Conservation (phyloP, 2,888 invertebrate species). For the Pherbina coryleti region DNA sequence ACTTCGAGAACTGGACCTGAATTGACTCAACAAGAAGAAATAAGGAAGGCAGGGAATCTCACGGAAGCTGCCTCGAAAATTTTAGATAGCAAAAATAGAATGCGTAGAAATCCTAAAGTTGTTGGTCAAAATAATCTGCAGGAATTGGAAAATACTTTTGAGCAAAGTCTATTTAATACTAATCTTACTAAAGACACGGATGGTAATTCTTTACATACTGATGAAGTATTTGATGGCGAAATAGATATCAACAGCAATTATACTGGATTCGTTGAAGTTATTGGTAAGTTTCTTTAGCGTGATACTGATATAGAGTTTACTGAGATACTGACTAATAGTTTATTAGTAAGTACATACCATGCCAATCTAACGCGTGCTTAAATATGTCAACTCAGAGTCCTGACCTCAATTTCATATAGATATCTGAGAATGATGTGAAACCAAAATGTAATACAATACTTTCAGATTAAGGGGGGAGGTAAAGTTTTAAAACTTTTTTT, state of each 20-base stretch:
- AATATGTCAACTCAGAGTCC: too few species aligned
- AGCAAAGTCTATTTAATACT: neutral
- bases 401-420: too few species aligned
- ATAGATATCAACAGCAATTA: slow-evolving; percentile 85
- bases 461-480: too few species aligned
- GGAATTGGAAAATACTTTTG: slow-evolving; percentile 38
- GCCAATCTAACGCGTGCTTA: too few species aligned
- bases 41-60: slow-evolving; percentile 59
- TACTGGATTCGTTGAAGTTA: slow-evolving; percentile 86
- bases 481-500: too few species aligned
- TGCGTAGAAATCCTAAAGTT: slow-evolving; percentile 59
- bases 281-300: slow-evolving; percentile 73
- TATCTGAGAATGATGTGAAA: too few species aligned
- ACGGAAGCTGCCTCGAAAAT: slow-evolving; percentile 63
- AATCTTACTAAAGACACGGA: neutral
- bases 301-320: too few species aligned
- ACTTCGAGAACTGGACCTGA: neutral
- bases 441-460: too few species aligned
- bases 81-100: slow-evolving; percentile 57
- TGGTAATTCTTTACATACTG: neutral
- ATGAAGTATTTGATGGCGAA: slow-evolving; percentile 77
- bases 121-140: slow-evolving; percentile 51
- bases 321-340: too few species aligned
- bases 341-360: too few species aligned
- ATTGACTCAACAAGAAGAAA: slow-evolving; percentile 55